Percentiles rank a stretch among this genome's conserved stretches.
Evolutionary conservation across 2,113 vertebrate species (phyloP).

Genomic region (Tupaia tana): DNA sequence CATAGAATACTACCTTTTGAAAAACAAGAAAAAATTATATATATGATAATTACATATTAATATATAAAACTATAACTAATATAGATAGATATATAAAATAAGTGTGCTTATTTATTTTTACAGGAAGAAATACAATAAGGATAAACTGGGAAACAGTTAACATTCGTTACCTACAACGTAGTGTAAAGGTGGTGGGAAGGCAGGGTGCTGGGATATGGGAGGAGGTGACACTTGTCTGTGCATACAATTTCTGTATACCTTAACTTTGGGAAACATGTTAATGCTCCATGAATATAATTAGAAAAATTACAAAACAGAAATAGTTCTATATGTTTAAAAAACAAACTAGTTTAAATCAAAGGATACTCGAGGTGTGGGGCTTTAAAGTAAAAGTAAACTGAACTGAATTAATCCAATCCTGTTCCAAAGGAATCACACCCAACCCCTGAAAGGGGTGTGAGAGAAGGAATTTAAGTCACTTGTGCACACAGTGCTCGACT

Average conservation of each 20-base stretch:
- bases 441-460: not conserved
- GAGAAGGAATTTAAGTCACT: not conserved
- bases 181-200: not conserved
- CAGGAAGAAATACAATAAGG: conserved; percentile 17
- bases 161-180: not conserved
- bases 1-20: not conserved
- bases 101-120: not conserved
- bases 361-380: too few relatives aligned
- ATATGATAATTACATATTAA: too few relatives aligned
- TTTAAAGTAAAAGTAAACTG: not conserved
- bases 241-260: not conserved
- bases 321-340: not conserved
- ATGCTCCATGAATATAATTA: not conserved
- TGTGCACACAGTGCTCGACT: not conserved
- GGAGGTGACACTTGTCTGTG: not conserved
- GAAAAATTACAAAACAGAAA: too few relatives aligned
- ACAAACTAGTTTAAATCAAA: not conserved
- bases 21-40: conserved; percentile 28
- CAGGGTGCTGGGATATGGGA: not conserved
- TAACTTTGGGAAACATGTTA: conserved; percentile 1
- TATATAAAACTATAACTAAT: not conserved
- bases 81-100: not conserved
- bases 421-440: not conserved
- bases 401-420: not conserved
- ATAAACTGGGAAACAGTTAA: not conserved